A percentile compares a stretch with the other conserved stretches of the same genome.
phyloP scores from a whole-genome alignment of 2,797 vertebrate genomes.

The Lacerta viridis region DNA sequence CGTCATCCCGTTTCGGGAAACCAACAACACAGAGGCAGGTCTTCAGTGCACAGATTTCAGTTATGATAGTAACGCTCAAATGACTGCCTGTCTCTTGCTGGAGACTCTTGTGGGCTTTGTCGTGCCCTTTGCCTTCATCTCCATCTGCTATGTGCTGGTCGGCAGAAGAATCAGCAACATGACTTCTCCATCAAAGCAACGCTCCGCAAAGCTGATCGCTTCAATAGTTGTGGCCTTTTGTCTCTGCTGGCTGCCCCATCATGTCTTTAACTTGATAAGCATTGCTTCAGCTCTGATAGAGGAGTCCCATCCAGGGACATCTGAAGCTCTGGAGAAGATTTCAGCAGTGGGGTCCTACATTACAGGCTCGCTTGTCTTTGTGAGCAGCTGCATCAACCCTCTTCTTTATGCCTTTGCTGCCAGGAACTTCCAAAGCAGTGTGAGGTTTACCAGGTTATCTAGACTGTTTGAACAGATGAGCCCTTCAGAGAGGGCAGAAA shows the following conservation, averaged over 20 bases:
- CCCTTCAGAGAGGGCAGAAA: slow-evolving; percentile 76
- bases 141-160: slow-evolving; percentile 85
- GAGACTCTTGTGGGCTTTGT: slow-evolving; percentile 88
- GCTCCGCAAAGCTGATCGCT: slow-evolving; percentile 85
- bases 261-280: slow-evolving; percentile 85
- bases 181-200: slow-evolving; percentile 84
- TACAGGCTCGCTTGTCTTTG: slow-evolving; percentile 86
- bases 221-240: slow-evolving; percentile 85
- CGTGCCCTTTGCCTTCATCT: slow-evolving; percentile 85
- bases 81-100: slow-evolving; percentile 80
- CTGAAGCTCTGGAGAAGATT: slow-evolving; percentile 66
- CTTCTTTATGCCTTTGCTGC: slow-evolving; percentile 90
- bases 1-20: slow-evolving; percentile 83
- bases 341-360: slow-evolving; percentile 72
- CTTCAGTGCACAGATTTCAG: slow-evolving; percentile 78
- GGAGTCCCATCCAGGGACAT: slow-evolving; percentile 35
- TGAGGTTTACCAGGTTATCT: slow-evolving; percentile 83
- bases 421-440: slow-evolving; percentile 83
- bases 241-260: slow-evolving; percentile 90
- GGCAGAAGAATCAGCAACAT: slow-evolving; percentile 86
- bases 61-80: slow-evolving; percentile 79
- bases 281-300: slow-evolving; percentile 75
- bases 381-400: slow-evolving; percentile 90
- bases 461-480: slow-evolving; percentile 88
- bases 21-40: slow-evolving; percentile 17